phyloP scores from a whole-genome alignment of 1,140 invertebrate species.

The Brachionus asplanchnoidis region DNA sequence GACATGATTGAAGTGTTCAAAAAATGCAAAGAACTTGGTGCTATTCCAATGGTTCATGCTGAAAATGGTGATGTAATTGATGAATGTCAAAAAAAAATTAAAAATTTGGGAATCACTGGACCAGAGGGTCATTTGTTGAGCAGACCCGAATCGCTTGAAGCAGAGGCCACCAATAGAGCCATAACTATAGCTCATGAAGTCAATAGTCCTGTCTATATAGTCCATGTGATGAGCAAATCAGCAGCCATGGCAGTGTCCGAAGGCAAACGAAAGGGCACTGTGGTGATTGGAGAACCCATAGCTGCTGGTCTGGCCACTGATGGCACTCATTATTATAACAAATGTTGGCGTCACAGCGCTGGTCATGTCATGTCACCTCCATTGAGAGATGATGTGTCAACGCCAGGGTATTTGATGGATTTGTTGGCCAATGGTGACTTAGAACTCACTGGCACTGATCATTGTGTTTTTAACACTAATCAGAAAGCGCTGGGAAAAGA shows the following conservation, averaged over 20 bases:
- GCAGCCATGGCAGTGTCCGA: constrained; percentile 71
- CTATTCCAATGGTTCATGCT: constrained; percentile 87
- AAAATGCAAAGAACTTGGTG: constrained; percentile 66
- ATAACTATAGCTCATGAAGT: constrained; percentile 86
- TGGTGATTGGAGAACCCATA: constrained; percentile 84
- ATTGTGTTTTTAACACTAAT: constrained; percentile 85
- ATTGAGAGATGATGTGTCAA: constrained; percentile 73
- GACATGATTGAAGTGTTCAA: constrained; percentile 81
- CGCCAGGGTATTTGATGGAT: constrained; percentile 75
- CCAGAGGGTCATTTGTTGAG: constrained; percentile 93
- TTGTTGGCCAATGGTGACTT: constrained; percentile 80
- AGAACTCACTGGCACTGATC: constrained; percentile 86
- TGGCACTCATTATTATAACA: constrained; percentile 55
- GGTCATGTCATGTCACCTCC: constrained; percentile 86
- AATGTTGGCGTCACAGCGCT: constrained; percentile 75
- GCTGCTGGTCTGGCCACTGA: constrained; percentile 69
- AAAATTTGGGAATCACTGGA: constrained; percentile 77
- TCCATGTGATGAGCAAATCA: constrained; percentile 88
- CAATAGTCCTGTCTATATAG: constrained; percentile 83
- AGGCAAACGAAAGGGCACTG: constrained; percentile 64
- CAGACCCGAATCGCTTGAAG: constrained; percentile 90
- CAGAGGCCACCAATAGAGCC: constrained; percentile 88
- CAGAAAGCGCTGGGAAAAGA: constrained; percentile 83
- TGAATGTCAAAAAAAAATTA: constrained; percentile 70
- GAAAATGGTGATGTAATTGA: constrained; percentile 92